These are phyloP conservation scores for Dicaeum eximium DNA, from an alignment of 2,113 vertebrate species.

Conservation along the genomic window DNA sequence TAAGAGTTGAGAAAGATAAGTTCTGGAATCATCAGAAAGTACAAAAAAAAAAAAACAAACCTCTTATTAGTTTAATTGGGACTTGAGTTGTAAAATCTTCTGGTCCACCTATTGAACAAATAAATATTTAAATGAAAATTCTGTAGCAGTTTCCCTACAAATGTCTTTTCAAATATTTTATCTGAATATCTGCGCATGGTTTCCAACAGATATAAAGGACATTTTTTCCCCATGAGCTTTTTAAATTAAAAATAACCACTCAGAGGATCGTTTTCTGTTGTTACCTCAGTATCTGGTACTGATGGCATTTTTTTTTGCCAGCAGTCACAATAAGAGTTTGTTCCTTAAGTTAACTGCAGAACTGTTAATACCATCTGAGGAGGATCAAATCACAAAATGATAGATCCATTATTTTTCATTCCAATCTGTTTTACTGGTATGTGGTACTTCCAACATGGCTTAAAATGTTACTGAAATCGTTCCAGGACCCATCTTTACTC, in stretches of 20 bases:
- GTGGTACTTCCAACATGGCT: not conserved
- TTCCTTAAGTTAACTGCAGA: not conserved
- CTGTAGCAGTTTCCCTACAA: not conserved
- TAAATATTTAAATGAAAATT: not conserved
- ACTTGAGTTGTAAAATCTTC: not conserved
- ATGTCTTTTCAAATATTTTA: not conserved
- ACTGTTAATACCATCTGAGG: not conserved
- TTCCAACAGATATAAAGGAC: not conserved
- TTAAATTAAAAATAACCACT: not conserved
- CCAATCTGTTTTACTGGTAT: not conserved
- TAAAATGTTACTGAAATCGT: not conserved
- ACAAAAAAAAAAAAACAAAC: fast-evolving
- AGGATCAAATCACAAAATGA: not conserved
- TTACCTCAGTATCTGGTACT: not conserved
- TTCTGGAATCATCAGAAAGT: not conserved
- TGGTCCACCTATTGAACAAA: not conserved
- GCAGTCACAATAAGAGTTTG: not conserved
- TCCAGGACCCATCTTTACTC: not conserved
- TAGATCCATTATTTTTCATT: not conserved
- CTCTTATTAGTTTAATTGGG: not conserved
- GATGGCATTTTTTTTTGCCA: not conserved
- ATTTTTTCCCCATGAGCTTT: not conserved
- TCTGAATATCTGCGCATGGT: not conserved
- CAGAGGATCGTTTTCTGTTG: fast-evolving
- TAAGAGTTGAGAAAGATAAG: not conserved